A percentile compares a stretch with the other conserved stretches of the same genome.
Evolutionary conservation across 2,888 invertebrate genomes (phyloP).

Genomic region (Ditula angustiorana): DNA sequence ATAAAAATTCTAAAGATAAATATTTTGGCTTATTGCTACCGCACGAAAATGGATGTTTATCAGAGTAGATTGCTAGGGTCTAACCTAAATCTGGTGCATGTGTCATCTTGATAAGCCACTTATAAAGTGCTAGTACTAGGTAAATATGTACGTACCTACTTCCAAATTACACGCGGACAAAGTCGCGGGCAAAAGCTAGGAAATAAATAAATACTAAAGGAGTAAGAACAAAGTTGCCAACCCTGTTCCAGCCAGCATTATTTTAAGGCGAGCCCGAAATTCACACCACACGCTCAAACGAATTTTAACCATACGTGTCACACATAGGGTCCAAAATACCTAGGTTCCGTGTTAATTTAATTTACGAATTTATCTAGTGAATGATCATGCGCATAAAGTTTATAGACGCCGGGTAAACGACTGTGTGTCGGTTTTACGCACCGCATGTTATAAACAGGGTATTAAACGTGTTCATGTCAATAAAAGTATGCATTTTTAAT

Average conservation of each 20-base stretch:
- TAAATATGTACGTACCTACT: too few relatives aligned
- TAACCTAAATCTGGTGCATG: too few relatives aligned
- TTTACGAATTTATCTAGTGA: slow-evolving; percentile 82
- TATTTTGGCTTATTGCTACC: too few relatives aligned
- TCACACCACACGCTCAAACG: slow-evolving; percentile 44
- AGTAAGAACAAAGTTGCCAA: not conserved
- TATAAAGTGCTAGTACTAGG: too few relatives aligned
- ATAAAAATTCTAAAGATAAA: too few relatives aligned
- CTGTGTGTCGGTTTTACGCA: slow-evolving; percentile 60
- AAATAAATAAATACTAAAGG: too few relatives aligned
- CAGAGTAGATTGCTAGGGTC: too few relatives aligned
- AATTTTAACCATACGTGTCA: slow-evolving; percentile 51
- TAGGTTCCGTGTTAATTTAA: slow-evolving; percentile 64
- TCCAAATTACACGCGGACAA: too few relatives aligned
- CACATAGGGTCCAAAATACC: slow-evolving; percentile 52
- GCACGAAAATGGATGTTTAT: too few relatives aligned
- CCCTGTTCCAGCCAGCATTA: slow-evolving; percentile 59
- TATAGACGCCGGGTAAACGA: slow-evolving; percentile 76
- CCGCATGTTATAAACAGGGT: slow-evolving; percentile 52
- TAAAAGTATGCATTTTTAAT: slow-evolving; percentile 30
- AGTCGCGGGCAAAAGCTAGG: too few relatives aligned
- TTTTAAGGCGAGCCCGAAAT: slow-evolving; percentile 72
- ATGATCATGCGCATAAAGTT: slow-evolving; percentile 81
- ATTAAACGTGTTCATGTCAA: slow-evolving; percentile 46
- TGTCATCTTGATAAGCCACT: too few relatives aligned